A percentile compares a stretch with the other conserved stretches of the same genome.
These are phyloP conservation scores for Andrena praecox DNA, from an alignment of 2,888 invertebrate species.

Conservation along the genomic window DNA sequence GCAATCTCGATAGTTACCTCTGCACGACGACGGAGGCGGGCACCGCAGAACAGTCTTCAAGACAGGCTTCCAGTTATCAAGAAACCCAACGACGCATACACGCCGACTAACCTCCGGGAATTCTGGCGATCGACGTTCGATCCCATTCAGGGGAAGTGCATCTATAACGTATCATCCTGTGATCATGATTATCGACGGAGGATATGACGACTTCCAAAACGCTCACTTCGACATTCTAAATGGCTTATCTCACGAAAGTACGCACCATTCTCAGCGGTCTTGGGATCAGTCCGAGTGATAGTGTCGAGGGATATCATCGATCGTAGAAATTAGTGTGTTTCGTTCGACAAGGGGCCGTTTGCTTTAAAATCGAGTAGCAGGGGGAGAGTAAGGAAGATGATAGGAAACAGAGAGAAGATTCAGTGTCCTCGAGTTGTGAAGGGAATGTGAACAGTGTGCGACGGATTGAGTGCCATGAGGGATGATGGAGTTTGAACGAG, in stretches of 20 bases:
- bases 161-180: conserved; percentile 21
- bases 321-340: conserved; percentile 33
- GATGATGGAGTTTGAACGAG: background rate
- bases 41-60: conserved; percentile 79
- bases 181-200: conserved; percentile 44
- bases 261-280: conserved; percentile 43
- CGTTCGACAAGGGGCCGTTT: conserved; percentile 6
- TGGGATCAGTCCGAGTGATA: conserved; percentile 46
- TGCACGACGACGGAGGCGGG: conserved; percentile 9
- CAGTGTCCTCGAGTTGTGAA: conserved; percentile 18
- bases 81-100: conserved; percentile 32
- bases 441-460: background rate
- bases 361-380: background rate
- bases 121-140: conserved; percentile 24
- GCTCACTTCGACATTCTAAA: conserved; percentile 39
- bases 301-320: conserved; percentile 28
- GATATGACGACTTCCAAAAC: conserved; percentile 59
- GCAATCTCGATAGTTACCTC: background rate
- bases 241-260: conserved; percentile 22
- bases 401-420: background rate
- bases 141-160: conserved; percentile 34
- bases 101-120: conserved; percentile 18
- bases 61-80: conserved; percentile 83
- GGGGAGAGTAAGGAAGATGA: background rate
- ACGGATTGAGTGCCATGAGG: conserved; percentile 12